Evolutionary conservation across 2,888 invertebrate species (phyloP).

Genomic region (Encarsia formosa): DNA sequence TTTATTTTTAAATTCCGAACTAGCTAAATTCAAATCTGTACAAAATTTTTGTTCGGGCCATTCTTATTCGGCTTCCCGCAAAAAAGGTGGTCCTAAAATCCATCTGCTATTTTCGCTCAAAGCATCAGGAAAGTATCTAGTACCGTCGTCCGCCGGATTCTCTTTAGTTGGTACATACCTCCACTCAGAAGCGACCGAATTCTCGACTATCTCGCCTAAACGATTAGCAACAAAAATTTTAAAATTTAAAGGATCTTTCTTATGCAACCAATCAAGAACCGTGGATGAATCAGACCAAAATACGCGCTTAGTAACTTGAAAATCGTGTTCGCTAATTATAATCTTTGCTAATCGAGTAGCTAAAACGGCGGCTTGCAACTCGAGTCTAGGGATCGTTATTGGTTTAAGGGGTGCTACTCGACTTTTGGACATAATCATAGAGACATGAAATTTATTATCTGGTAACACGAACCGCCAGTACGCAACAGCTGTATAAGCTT

Average conservation of each 20-base stretch:
- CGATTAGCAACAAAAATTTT: conserved; percentile 7
- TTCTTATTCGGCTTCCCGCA: neutral
- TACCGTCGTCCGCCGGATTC: conserved; percentile 8
- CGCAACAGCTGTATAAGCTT: neutral
- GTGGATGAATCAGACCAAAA: conserved; percentile 9
- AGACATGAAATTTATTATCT: neutral
- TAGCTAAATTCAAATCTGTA: neutral
- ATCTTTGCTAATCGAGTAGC: neutral
- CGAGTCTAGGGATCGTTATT: neutral
- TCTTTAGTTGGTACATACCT: conserved; percentile 5
- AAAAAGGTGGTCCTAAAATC: conserved; percentile 3
- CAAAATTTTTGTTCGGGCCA: neutral
- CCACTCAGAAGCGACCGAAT: neutral
- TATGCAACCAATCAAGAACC: neutral
- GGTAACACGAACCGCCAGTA: neutral
- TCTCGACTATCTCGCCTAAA: conserved; percentile 1
- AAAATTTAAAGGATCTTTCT: neutral
- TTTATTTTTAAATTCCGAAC: neutral
- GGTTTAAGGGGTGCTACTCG: conserved; percentile 11
- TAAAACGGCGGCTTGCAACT: conserved; percentile 2
- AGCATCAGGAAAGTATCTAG: neutral
- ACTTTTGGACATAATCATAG: neutral
- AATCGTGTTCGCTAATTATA: neutral
- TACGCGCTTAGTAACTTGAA: neutral
- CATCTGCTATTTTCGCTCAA: neutral